A percentile compares a stretch with the other conserved stretches of the same genome.
Conservation (phyloP, 2,113 vertebrate species). For the Sylvicapra grimmia region DNA sequence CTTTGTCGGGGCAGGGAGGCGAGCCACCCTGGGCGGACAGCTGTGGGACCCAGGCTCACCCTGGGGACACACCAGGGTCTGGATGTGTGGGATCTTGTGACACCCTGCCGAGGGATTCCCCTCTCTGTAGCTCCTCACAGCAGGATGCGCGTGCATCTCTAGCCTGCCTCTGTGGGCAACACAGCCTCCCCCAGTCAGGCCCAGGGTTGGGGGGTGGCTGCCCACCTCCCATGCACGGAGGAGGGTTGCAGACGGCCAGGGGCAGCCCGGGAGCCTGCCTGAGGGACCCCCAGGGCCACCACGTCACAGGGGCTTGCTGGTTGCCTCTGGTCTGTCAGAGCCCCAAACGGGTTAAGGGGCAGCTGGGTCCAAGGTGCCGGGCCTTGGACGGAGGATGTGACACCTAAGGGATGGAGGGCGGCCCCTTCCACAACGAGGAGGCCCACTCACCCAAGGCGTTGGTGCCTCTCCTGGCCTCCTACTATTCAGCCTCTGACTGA, state of each 20-base stretch:
- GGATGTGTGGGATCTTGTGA: neutral
- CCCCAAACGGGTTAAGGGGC: neutral
- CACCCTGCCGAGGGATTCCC: neutral
- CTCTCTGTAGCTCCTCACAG: neutral
- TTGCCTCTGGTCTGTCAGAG: neutral
- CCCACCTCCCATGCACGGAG: accelerated
- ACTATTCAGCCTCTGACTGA: neutral
- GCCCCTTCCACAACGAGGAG: neutral
- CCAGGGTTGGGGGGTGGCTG: neutral
- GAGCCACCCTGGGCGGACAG: neutral
- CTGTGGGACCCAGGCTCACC: neutral
- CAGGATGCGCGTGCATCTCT: neutral
- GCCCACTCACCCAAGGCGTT: neutral
- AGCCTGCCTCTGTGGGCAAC: neutral
- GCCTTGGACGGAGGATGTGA: neutral
- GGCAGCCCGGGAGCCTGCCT: neutral
- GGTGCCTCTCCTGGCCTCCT: neutral
- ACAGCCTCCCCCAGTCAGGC: neutral
- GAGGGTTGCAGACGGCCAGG: neutral
- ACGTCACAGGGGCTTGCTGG: neutral
- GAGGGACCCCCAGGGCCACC: neutral
- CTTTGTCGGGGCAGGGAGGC: accelerated
- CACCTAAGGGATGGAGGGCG: neutral
- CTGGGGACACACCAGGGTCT: neutral
- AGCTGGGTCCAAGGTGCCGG: neutral